Conservation (phyloP, 2,888 invertebrate species). For the Mesochorus sp. region DNA sequence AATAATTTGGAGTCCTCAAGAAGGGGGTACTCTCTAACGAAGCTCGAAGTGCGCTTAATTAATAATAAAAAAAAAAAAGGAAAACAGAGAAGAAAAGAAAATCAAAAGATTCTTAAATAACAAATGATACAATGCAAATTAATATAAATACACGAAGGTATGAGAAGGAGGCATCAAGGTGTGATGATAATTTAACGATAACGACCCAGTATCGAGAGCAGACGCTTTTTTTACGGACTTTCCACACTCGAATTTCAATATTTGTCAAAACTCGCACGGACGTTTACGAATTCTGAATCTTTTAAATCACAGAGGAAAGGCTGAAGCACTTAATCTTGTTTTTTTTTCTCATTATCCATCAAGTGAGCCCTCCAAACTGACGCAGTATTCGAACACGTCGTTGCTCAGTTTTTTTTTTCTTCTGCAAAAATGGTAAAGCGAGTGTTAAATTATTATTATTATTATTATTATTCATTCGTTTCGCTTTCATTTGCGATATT, state of each 20-base stretch:
- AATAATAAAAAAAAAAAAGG: constrained; percentile 7
- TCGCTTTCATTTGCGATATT: constrained; percentile 50
- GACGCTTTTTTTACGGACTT: constrained; percentile 25
- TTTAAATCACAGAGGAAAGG: constrained; percentile 67
- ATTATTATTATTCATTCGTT: not conserved
- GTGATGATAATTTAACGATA: constrained; percentile 52
- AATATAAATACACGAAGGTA: constrained; percentile 58
- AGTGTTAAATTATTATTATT: not conserved
- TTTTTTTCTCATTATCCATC: constrained; percentile 52
- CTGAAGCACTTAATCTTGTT: constrained; percentile 65
- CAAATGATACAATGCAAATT: constrained; percentile 53
- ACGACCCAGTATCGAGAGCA: constrained; percentile 59
- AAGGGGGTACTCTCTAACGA: constrained; percentile 53
- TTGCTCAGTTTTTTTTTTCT: constrained; percentile 23
- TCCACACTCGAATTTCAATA: constrained; percentile 34
- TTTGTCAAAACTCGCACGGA: constrained; percentile 49
- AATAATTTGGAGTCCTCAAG: constrained; percentile 45
- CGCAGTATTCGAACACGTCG: constrained; percentile 49
- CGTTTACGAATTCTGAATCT: constrained; percentile 54
- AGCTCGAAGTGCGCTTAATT: constrained; percentile 68
- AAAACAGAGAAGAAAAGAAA: constrained; percentile 9
- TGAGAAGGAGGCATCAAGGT: constrained; percentile 34
- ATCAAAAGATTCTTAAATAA: constrained; percentile 34
- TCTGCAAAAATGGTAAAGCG: constrained; percentile 22
- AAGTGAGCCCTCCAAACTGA: constrained; percentile 75